Percentiles rank a stretch among this genome's conserved stretches.
Conservation (phyloP, 2,797 vertebrate genomes). For the Pantherophis vulpinus region DNA sequence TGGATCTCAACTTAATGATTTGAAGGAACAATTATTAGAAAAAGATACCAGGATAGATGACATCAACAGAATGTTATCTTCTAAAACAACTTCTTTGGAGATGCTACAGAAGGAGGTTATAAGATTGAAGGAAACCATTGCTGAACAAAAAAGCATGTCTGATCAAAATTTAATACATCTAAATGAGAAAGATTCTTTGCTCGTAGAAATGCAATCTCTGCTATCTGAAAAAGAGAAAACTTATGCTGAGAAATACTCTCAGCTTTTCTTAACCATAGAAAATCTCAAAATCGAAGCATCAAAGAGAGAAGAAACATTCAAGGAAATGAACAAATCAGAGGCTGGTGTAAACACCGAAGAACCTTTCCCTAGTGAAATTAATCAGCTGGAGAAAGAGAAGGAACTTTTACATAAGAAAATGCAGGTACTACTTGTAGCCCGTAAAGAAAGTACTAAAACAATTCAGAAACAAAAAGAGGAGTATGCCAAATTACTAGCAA, state of each 20-base stretch:
- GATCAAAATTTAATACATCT: slow-evolving; percentile 65
- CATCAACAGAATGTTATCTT: slow-evolving; percentile 51
- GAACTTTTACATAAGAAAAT: slow-evolving; percentile 76
- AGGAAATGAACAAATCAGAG: slow-evolving; percentile 19
- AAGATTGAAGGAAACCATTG: slow-evolving; percentile 56
- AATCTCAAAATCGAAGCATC: slow-evolving; percentile 67
- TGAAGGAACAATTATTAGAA: slow-evolving; percentile 69
- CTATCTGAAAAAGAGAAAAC: slow-evolving; percentile 62
- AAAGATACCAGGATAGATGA: slow-evolving; percentile 70
- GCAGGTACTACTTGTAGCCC: slow-evolving; percentile 73
- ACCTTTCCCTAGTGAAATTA: slow-evolving; percentile 2
- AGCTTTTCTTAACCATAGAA: slow-evolving; percentile 67
- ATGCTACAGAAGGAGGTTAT: slow-evolving; percentile 58
- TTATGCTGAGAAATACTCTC: slow-evolving; percentile 62
- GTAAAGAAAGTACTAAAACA: slow-evolving; percentile 71
- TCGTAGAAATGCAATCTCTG: slow-evolving; percentile 67
- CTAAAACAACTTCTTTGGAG: slow-evolving; percentile 55
- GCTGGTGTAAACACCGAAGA: neutral
- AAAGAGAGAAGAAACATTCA: slow-evolving; percentile 39
- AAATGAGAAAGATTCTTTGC: slow-evolving; percentile 63
- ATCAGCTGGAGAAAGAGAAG: slow-evolving; percentile 72
- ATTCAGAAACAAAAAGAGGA: slow-evolving; percentile 70
- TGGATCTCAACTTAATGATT: slow-evolving; percentile 59
- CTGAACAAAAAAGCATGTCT: slow-evolving; percentile 69
- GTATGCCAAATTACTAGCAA: slow-evolving; percentile 64